Conservation (phyloP, 2,797 vertebrate species). For the Salarias fasciatus region DNA sequence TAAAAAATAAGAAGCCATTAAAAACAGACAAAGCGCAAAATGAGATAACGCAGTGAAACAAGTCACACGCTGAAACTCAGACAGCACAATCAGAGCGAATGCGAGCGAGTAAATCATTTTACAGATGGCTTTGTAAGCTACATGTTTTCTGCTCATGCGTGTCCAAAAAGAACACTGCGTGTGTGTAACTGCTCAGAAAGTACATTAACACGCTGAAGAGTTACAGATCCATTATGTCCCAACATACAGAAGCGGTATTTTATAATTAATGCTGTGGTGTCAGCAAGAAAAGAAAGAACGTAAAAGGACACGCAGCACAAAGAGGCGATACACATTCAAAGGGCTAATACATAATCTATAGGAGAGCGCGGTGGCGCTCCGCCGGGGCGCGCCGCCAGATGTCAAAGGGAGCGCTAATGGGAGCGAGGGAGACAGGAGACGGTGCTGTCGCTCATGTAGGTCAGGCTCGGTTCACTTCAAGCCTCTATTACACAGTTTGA, state of each 20-base stretch:
- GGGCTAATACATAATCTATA: slow-evolving; percentile 34
- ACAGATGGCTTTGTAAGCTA: not conserved
- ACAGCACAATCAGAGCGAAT: not conserved
- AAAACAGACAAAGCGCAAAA: no score
- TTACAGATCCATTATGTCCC: slow-evolving; percentile 8
- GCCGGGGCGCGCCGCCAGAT: slow-evolving; percentile 10
- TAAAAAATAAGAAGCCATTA: no score
- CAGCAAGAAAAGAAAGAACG: slow-evolving; percentile 12
- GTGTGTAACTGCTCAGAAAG: not conserved
- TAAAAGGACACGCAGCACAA: slow-evolving; percentile 18
- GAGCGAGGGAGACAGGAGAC: slow-evolving; percentile 3
- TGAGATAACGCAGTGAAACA: no score
- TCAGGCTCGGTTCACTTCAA: slow-evolving; percentile 27
- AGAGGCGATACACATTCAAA: slow-evolving; percentile 17
- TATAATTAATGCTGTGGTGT: slow-evolving; percentile 53
- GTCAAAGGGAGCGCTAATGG: slow-evolving; percentile 14
- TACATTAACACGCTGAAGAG: not conserved
- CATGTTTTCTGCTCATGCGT: slow-evolving; percentile 8
- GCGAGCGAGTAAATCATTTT: not conserved
- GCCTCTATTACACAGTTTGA: not conserved
- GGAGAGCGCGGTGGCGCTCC: not conserved
- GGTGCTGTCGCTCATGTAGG: slow-evolving; percentile 4
- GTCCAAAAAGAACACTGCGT: slow-evolving; percentile 6
- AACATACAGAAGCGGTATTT: slow-evolving; percentile 4
- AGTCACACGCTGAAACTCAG: no score